phyloP scores from a whole-genome alignment of 2,797 vertebrate species.

The Aldrovandia affinis region DNA sequence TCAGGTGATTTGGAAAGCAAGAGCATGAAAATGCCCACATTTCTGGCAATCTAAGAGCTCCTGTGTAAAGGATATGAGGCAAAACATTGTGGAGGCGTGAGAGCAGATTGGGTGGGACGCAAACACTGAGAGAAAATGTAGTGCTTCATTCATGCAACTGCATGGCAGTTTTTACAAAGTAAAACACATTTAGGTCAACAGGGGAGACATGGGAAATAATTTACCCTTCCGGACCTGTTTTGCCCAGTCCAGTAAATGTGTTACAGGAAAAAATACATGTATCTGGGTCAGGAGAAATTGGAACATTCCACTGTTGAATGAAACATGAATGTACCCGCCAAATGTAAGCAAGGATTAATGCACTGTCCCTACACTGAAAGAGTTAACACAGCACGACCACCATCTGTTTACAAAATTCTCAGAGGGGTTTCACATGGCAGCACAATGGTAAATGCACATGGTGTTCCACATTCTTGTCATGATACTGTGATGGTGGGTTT shows the following conservation, averaged over 20 bases:
- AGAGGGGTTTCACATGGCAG: slow-evolving; percentile 18
- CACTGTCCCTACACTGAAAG: background rate
- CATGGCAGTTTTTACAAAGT: background rate
- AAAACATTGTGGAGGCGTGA: slow-evolving; percentile 20
- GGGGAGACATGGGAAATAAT: slow-evolving; percentile 6
- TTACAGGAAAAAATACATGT: background rate
- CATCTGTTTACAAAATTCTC: slow-evolving; percentile 29
- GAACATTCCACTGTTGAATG: slow-evolving; percentile 10
- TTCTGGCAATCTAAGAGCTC: slow-evolving; percentile 19
- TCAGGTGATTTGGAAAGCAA: slow-evolving; percentile 27
- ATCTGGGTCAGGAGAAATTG: background rate
- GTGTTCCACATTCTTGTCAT: slow-evolving; percentile 28
- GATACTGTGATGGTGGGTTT: no score
- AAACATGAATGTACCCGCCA: background rate
- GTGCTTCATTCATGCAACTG: background rate
- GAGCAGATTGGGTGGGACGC: slow-evolving; percentile 6
- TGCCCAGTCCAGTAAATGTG: background rate
- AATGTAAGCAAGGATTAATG: background rate
- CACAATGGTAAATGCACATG: slow-evolving; percentile 12
- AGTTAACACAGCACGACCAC: slow-evolving; percentile 24
- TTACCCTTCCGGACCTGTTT: background rate
- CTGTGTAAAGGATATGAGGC: slow-evolving; percentile 3
- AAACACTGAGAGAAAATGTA: background rate
- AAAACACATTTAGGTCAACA: slow-evolving; percentile 24
- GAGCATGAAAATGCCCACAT: slow-evolving; percentile 21